Conservation (phyloP, 2,888 invertebrate species). For the Drosophila merina region DNA sequence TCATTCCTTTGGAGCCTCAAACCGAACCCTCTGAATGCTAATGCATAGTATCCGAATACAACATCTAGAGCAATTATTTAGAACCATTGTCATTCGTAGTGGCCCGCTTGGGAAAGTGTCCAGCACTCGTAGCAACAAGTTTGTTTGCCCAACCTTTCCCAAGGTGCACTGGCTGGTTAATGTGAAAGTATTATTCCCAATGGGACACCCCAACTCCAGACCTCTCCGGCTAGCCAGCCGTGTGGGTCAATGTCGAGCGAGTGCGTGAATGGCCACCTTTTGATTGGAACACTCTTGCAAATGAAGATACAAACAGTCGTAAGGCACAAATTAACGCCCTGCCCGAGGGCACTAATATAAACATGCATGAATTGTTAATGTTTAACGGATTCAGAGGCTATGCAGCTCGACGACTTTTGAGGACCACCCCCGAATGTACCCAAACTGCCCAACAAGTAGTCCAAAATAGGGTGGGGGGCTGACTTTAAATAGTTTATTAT, state of each 20-base stretch:
- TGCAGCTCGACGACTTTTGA: constrained; percentile 21
- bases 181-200: constrained; percentile 18
- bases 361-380: constrained; percentile 43
- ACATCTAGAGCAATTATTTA: constrained; percentile 46
- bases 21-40: not conserved
- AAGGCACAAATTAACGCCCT: constrained; percentile 40
- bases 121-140: constrained; percentile 35
- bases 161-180: constrained; percentile 31
- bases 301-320: constrained; percentile 61
- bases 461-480: constrained; percentile 11
- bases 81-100: constrained; percentile 19
- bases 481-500: constrained; percentile 53
- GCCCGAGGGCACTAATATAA: constrained; percentile 30
- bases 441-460: constrained; percentile 9
- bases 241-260: constrained; percentile 33
- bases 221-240: constrained; percentile 2
- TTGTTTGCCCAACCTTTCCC: constrained; percentile 32
- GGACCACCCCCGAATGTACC: constrained; percentile 13
- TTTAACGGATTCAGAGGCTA: constrained; percentile 1
- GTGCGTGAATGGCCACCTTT: constrained; percentile 27
- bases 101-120: constrained; percentile 16
- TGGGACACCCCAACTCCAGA: not conserved
- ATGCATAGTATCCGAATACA: constrained; percentile 38
- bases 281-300: constrained; percentile 56
- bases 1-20: not conserved